These are phyloP conservation scores for Cataglyphis cursor DNA, from an alignment of 2,888 invertebrate species.

Conservation along the genomic window DNA sequence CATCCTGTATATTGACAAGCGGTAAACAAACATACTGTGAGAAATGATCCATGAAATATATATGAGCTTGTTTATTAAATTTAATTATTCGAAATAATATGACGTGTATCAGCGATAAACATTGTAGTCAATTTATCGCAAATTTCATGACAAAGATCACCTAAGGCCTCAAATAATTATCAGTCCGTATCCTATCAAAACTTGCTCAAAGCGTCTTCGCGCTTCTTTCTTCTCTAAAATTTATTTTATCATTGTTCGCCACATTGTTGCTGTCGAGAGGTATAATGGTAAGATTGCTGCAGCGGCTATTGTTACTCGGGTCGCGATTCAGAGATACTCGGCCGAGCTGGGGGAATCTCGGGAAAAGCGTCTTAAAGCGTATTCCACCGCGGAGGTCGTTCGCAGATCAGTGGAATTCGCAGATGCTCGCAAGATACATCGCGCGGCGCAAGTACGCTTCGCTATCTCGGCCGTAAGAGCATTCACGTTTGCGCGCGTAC, in stretches of 20 bases:
- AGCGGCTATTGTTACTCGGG: constrained; percentile 30
- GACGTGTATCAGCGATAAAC: background rate
- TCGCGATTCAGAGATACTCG: constrained; percentile 31
- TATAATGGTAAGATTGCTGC: constrained; percentile 50
- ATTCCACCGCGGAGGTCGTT: constrained; percentile 51
- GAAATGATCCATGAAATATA: background rate
- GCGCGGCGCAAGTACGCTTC: constrained; percentile 58
- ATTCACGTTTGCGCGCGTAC: constrained; percentile 13
- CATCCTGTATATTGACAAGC: background rate
- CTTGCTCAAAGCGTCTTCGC: background rate
- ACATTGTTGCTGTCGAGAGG: constrained; percentile 27
- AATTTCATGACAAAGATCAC: background rate
- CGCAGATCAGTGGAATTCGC: constrained; percentile 56
- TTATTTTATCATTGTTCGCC: constrained; percentile 44
- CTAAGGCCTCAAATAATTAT: background rate
- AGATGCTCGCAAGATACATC: constrained; percentile 59
- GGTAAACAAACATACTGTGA: background rate
- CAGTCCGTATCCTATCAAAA: background rate
- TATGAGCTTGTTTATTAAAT: background rate
- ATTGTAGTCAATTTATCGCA: background rate
- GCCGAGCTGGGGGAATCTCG: constrained; percentile 1
- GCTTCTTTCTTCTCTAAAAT: constrained; percentile 51
- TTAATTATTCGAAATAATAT: background rate
- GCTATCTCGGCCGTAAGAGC: constrained; percentile 60
- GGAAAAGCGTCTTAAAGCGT: constrained; percentile 39